phyloP scores from a whole-genome alignment of 2,113 vertebrate genomes.

The Lophochroa leadbeateri region DNA sequence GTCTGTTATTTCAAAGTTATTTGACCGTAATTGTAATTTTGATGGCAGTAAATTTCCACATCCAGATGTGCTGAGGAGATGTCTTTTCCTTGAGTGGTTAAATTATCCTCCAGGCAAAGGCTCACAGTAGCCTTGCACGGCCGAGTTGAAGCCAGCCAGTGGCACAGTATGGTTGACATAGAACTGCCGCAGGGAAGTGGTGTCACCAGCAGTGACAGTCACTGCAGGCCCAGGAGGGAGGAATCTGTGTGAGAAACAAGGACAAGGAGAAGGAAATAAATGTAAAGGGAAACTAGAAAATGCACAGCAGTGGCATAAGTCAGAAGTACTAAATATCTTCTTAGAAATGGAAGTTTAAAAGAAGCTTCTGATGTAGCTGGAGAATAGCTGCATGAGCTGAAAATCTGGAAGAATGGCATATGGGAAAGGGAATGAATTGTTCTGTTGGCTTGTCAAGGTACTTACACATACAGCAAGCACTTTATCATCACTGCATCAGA shows the following conservation, averaged over 20 bases:
- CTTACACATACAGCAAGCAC: neutral
- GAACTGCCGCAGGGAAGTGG: neutral
- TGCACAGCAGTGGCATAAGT: neutral
- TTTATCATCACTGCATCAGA: neutral
- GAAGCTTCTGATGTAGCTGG: neutral
- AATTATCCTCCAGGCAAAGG: slow-evolving; percentile 6
- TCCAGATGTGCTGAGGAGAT: slow-evolving; percentile 19
- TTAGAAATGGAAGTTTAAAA: neutral
- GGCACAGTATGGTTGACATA: neutral
- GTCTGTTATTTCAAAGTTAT: neutral
- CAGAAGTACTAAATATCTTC: neutral
- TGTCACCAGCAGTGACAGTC: slow-evolving; percentile 40
- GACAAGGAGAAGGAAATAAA: neutral
- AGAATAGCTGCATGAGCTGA: neutral
- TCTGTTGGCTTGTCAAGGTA: neutral
- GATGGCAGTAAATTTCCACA: slow-evolving; percentile 24
- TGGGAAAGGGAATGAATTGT: neutral
- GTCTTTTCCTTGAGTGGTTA: slow-evolving; percentile 20
- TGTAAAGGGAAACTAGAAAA: neutral
- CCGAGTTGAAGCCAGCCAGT: slow-evolving; percentile 17
- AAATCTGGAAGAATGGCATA: neutral
- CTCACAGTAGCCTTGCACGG: neutral
- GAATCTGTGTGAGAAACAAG: neutral
- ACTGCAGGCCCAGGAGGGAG: neutral
- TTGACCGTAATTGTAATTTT: neutral